Conservation (phyloP, 2,888 invertebrate genomes). For the Eupithecia inturbata region DNA sequence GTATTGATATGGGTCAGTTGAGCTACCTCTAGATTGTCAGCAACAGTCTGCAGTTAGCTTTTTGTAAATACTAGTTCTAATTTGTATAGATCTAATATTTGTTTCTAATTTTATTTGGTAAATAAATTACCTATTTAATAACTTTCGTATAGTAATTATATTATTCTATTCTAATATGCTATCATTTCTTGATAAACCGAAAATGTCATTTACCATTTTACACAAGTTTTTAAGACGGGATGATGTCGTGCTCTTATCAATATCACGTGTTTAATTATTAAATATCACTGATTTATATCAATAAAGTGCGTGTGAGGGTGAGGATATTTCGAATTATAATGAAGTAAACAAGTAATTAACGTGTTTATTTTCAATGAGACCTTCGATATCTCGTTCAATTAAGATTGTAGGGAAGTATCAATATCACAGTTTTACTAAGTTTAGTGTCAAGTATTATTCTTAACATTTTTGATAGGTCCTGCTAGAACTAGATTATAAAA, state of each 20-base stretch:
- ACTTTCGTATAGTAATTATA: no score
- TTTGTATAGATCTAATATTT: no score
- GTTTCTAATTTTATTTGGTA: no score
- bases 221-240: neutral
- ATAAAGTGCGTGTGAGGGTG: slow-evolving; percentile 1
- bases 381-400: neutral
- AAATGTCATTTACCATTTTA: neutral
- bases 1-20: no score
- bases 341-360: neutral
- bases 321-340: neutral
- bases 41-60: no score
- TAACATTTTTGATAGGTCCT: neutral
- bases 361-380: neutral
- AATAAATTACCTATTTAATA: no score
- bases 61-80: no score
- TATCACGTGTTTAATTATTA: neutral
- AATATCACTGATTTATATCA: neutral
- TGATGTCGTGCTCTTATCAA: neutral
- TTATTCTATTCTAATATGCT: no score
- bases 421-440: neutral
- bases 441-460: neutral
- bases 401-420: slow-evolving; percentile 2
- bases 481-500: neutral
- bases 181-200: neutral
- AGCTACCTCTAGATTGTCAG: no score